Conservation (phyloP, 2,113 vertebrate genomes). For the Collichthys lucidus region DNA sequence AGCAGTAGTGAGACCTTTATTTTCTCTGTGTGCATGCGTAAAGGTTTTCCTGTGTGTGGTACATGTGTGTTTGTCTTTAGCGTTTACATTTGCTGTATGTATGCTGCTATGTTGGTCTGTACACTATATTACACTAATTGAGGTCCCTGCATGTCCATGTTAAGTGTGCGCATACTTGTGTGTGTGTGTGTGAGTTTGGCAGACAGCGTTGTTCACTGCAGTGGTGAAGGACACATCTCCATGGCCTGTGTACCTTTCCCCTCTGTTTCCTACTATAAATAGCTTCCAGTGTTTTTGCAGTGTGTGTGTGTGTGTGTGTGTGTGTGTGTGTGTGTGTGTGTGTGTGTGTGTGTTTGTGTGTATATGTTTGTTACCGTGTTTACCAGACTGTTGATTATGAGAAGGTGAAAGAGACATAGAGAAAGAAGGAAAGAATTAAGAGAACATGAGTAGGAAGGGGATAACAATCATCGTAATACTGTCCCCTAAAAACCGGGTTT, state of each 20-base stretch:
- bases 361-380: slow-evolving; percentile 11
- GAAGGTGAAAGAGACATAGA: slow-evolving; percentile 10
- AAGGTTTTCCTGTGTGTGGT: background rate
- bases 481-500: background rate
- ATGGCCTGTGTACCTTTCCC: slow-evolving; percentile 38
- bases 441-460: background rate
- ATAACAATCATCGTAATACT: background rate
- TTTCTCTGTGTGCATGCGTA: background rate
- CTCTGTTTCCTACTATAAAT: slow-evolving; percentile 45
- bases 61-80: background rate
- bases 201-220: slow-evolving; percentile 41
- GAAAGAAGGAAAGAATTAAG: background rate
- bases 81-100: background rate
- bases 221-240: slow-evolving; percentile 59
- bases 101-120: background rate
- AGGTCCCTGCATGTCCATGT: background rate
- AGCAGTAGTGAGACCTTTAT: background rate
- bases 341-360: no score
- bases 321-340: background rate
- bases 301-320: slow-evolving; percentile 5
- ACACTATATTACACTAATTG: background rate
- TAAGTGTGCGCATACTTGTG: background rate
- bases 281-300: slow-evolving; percentile 38
- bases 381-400: slow-evolving; percentile 18
- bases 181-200: background rate